phyloP scores from a whole-genome alignment of 2,797 vertebrate genomes.

The Pangasius larnaudii region DNA sequence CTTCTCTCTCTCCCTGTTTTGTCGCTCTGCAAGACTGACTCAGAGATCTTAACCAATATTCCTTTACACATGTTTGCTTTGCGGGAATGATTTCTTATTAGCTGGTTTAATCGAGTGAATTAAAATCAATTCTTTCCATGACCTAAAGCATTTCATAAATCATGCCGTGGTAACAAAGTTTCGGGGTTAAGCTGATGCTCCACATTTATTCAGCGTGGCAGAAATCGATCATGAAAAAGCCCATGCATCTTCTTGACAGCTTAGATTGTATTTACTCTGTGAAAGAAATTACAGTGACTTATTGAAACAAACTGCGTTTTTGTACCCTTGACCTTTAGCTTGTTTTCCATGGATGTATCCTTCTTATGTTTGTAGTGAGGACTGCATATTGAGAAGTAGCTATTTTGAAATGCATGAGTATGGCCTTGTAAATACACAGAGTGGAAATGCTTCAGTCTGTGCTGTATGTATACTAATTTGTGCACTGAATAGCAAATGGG shows the following conservation, averaged over 20 bases:
- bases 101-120: conserved; percentile 76
- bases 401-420: conserved; percentile 39
- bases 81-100: conserved; percentile 76
- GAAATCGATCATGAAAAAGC: conserved; percentile 76
- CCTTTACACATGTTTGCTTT: conserved; percentile 64
- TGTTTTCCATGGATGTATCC: conserved; percentile 58
- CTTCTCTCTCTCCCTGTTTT: neutral
- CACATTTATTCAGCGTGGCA: conserved; percentile 69
- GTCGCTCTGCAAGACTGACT: conserved; percentile 9
- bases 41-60: conserved; percentile 49
- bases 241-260: conserved; percentile 77
- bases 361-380: conserved; percentile 67
- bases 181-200: conserved; percentile 71
- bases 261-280: conserved; percentile 78
- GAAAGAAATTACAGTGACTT: conserved; percentile 71
- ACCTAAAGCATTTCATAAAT: conserved; percentile 72
- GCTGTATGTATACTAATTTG: conserved; percentile 19
- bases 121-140: conserved; percentile 73
- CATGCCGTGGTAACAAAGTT: conserved; percentile 64
- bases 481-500: conserved; percentile 12
- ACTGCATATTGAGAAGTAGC: conserved; percentile 56
- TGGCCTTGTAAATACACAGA: conserved; percentile 18
- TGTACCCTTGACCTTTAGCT: conserved; percentile 71
- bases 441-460: conserved; percentile 10
- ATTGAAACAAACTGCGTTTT: conserved; percentile 63